These are phyloP conservation scores for Chymomyza amoena DNA, from an alignment of 2,888 invertebrate species.

Conservation along the genomic window DNA sequence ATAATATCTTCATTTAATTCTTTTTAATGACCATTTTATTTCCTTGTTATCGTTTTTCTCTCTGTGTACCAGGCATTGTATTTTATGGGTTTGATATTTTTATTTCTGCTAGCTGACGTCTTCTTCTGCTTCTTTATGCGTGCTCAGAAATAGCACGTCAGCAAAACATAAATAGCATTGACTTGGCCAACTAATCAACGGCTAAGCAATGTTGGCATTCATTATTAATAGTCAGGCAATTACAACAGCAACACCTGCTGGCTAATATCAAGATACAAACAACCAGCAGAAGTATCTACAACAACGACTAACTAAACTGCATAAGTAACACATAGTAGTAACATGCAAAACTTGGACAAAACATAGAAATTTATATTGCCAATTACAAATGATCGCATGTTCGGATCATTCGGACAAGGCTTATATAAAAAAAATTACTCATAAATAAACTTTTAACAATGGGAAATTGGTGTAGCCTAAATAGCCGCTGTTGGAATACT, in stretches of 20 bases:
- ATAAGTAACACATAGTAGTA: constrained; percentile 18
- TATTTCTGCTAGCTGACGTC: not conserved
- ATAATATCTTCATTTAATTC: constrained; percentile 13
- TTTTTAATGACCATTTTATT: too few species aligned
- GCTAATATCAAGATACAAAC: constrained; percentile 24
- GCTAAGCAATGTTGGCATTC: constrained; percentile 59
- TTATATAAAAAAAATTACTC: constrained; percentile 43
- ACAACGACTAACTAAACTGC: constrained; percentile 19
- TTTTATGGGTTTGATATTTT: not conserved
- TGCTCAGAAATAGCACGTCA: constrained; percentile 60
- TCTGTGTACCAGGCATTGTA: constrained; percentile 10
- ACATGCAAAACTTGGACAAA: constrained; percentile 6
- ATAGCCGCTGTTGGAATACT: not conserved
- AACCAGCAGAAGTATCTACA: constrained; percentile 1
- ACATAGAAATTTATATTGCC: not conserved
- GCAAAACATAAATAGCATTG: constrained; percentile 59
- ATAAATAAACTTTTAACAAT: constrained; percentile 12
- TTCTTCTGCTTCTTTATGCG: constrained; percentile 6
- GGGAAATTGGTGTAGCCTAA: not conserved
- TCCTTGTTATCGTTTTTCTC: not conserved
- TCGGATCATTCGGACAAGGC: constrained; percentile 42
- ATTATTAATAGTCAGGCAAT: constrained; percentile 65
- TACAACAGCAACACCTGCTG: constrained; percentile 53
- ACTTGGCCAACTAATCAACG: constrained; percentile 54
- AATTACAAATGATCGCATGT: constrained; percentile 38